Conservation (phyloP, 2,888 invertebrate genomes). For the Carterocephalus palaemon region DNA sequence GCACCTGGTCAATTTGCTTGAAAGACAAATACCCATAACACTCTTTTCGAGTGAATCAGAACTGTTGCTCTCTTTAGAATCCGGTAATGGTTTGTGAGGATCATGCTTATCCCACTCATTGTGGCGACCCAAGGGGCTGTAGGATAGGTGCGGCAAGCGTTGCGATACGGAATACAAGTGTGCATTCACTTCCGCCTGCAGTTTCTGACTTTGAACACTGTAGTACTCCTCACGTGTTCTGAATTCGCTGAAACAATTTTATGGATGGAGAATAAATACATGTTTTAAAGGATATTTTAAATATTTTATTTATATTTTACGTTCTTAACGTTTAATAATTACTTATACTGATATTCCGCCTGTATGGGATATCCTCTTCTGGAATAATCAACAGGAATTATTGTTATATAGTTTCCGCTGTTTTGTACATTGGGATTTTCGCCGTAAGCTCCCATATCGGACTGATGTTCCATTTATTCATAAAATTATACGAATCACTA, state of each 20-base stretch:
- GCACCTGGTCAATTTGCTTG: no score
- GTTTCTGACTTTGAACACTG: conserved; percentile 70
- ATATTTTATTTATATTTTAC: no score
- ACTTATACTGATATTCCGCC: conserved; percentile 80
- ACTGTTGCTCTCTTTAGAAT: conserved; percentile 74
- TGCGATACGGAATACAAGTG: conserved; percentile 81
- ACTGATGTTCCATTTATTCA: conserved; percentile 64
- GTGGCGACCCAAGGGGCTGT: conserved; percentile 70
- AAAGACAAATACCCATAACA: conserved; percentile 61
- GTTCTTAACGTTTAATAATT: no score
- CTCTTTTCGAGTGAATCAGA: conserved; percentile 75
- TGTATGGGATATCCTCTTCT: conserved; percentile 77
- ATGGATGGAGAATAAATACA: neutral
- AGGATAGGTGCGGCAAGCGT: conserved; percentile 74
- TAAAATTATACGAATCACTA: conserved; percentile 13
- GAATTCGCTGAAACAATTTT: conserved; percentile 59
- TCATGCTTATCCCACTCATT: conserved; percentile 76
- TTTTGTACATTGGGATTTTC: conserved; percentile 72
- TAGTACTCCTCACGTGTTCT: conserved; percentile 74
- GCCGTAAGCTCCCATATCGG: conserved; percentile 71
- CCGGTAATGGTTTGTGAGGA: conserved; percentile 66
- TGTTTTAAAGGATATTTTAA: neutral
- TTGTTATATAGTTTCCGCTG: conserved; percentile 78
- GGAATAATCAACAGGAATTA: conserved; percentile 80
- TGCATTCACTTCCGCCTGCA: conserved; percentile 74